Percentiles rank a stretch among this genome's conserved stretches.
Evolutionary conservation across 2,797 vertebrate species (phyloP).

Genomic region (Tympanoctomys barrerae): DNA sequence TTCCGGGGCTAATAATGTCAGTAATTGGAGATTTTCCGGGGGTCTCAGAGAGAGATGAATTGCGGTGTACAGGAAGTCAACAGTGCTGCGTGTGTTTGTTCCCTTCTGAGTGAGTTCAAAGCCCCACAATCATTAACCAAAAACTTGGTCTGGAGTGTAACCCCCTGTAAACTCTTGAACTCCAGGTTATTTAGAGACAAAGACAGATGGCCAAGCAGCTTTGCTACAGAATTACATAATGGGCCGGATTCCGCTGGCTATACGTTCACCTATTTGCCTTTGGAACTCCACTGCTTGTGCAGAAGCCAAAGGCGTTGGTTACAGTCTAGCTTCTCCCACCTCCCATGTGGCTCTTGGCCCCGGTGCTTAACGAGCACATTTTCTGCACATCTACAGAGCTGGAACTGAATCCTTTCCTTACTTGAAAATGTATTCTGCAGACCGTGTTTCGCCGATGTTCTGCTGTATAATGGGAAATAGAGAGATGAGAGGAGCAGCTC

Average conservation of each 20-base stretch:
- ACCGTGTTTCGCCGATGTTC: background rate
- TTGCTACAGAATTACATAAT: conserved; percentile 84
- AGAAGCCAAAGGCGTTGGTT: conserved; percentile 67
- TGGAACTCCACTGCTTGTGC: conserved; percentile 78
- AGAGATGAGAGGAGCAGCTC: conserved; percentile 2
- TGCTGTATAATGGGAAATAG: background rate
- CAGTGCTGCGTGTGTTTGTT: background rate
- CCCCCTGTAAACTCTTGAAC: conserved; percentile 86
- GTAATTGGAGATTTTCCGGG: conserved; percentile 72
- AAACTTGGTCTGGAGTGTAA: conserved; percentile 36
- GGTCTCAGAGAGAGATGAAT: conserved; percentile 71
- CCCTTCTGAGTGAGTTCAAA: background rate
- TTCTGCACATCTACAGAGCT: background rate
- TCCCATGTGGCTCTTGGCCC: background rate
- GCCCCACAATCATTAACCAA: background rate
- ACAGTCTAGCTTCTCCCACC: conserved; percentile 34
- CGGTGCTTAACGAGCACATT: background rate
- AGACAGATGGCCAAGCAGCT: conserved; percentile 82
- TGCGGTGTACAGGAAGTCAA: background rate
- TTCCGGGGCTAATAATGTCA: conserved; percentile 83
- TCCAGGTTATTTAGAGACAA: conserved; percentile 83
- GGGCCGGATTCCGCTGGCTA: conserved; percentile 65
- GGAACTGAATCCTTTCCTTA: conserved; percentile 46
- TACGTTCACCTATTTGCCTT: conserved; percentile 74
- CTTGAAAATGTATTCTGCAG: background rate